Conservation (phyloP, 1,140 invertebrate species). For the Leptinotarsa defecta region DNA sequence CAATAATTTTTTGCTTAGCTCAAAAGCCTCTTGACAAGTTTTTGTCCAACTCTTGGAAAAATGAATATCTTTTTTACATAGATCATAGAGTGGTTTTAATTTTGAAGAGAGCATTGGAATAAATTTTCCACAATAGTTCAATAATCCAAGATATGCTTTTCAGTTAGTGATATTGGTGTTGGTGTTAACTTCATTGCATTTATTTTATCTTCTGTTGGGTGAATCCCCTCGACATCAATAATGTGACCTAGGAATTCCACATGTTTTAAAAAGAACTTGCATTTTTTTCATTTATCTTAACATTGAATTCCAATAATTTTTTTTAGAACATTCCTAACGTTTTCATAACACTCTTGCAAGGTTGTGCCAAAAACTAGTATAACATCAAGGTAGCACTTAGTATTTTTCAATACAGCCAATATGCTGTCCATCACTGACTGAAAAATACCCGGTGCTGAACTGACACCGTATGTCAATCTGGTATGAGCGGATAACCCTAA, state of each 20-base stretch:
- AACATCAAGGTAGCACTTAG: constrained; percentile 5
- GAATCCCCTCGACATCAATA: constrained; percentile 26
- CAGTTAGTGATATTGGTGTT: constrained; percentile 46
- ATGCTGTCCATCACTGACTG: constrained; percentile 24
- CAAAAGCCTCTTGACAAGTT: constrained; percentile 49
- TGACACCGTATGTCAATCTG: neutral
- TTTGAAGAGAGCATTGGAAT: constrained; percentile 51
- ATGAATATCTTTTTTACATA: constrained; percentile 49
- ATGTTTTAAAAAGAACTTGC: neutral
- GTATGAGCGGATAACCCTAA: neutral
- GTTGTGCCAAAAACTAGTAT: neutral
- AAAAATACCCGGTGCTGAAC: constrained; percentile 14
- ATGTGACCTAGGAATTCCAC: neutral
- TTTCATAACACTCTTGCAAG: neutral
- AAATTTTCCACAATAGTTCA: constrained; percentile 55
- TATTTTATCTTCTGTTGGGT: constrained; percentile 36
- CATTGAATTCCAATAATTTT: neutral
- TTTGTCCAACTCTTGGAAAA: constrained; percentile 50
- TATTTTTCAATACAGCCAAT: constrained; percentile 13
- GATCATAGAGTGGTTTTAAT: constrained; percentile 41
- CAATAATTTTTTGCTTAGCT: constrained; percentile 43
- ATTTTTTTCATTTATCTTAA: neutral
- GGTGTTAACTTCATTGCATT: constrained; percentile 46
- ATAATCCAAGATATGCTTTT: constrained; percentile 53
- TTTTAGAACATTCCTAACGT: neutral